phyloP scores from a whole-genome alignment of 2,113 vertebrate genomes.

The Pluvianellus socialis region DNA sequence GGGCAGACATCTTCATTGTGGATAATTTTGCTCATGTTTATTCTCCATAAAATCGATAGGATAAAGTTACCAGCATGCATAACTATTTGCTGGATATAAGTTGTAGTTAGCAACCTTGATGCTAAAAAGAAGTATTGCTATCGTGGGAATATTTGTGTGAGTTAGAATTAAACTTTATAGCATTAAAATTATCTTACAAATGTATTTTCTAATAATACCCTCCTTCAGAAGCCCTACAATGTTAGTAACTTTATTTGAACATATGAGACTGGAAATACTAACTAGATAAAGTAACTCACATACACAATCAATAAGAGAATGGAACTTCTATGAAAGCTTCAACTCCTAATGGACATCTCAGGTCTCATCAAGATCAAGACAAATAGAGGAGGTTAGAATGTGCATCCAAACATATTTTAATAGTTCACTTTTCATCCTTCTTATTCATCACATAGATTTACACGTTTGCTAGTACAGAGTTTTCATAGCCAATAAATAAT shows the following conservation, averaged over 20 bases:
- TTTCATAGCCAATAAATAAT: not conserved
- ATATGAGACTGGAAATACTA: not conserved
- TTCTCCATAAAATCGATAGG: not conserved
- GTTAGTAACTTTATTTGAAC: not conserved
- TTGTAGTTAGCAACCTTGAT: not conserved
- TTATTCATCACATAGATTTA: not conserved
- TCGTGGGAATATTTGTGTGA: not conserved
- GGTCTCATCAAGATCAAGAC: not conserved
- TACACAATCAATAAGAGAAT: not conserved
- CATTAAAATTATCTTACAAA: not conserved
- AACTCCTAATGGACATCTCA: not conserved
- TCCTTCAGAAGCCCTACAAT: not conserved
- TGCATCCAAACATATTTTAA: not conserved
- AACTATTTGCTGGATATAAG: not conserved
- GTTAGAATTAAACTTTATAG: not conserved
- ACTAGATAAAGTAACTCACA: not conserved
- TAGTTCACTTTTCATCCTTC: not conserved
- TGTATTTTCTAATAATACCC: not conserved
- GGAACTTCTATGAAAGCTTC: not conserved
- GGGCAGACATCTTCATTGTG: accelerated
- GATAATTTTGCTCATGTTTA: not conserved
- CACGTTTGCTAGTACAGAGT: not conserved
- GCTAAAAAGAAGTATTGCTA: not conserved
- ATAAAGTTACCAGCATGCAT: not conserved
- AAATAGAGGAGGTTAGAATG: not conserved